Conservation (phyloP, 2,113 vertebrate species). For the Struthidea cinerea region DNA sequence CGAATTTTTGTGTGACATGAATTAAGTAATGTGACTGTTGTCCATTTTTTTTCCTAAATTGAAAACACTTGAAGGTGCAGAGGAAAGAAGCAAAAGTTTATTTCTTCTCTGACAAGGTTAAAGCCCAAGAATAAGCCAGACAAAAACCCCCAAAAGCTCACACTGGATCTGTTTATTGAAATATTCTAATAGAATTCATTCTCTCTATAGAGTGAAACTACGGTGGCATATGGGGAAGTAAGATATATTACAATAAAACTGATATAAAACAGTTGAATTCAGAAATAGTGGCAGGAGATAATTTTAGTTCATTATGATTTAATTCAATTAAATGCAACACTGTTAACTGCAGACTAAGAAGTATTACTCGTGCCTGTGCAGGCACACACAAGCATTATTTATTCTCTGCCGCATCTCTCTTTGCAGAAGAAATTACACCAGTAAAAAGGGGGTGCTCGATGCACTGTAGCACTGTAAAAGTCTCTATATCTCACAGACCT, state of each 20-base stretch:
- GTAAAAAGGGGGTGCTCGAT: neutral
- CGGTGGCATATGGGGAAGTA: conserved; percentile 58
- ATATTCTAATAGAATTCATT: conserved; percentile 65
- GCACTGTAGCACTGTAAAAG: neutral
- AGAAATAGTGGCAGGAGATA: conserved; percentile 47
- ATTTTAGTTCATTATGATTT: conserved; percentile 64
- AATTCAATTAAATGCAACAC: conserved; percentile 64
- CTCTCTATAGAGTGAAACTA: conserved; percentile 45
- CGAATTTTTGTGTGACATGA: conserved; percentile 27
- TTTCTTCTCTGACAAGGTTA: conserved; percentile 57
- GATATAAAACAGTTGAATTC: conserved; percentile 66
- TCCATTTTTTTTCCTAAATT: conserved; percentile 37
- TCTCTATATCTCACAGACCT: neutral
- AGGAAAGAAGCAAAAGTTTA: conserved; percentile 11
- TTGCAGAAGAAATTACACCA: neutral
- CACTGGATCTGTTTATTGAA: conserved; percentile 63
- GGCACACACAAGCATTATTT: conserved; percentile 17
- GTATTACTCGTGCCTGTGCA: conserved; percentile 8
- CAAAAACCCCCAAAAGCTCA: neutral
- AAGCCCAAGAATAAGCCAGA: conserved; percentile 46
- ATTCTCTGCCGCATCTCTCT: neutral
- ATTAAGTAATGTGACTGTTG: conserved; percentile 33
- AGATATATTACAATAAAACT: conserved; percentile 62
- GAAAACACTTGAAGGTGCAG: neutral
- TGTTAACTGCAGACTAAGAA: conserved; percentile 40